Base-by-base conservation (phyloP, 1,140 invertebrate genomes). In the Eumaeus atala region DNA sequence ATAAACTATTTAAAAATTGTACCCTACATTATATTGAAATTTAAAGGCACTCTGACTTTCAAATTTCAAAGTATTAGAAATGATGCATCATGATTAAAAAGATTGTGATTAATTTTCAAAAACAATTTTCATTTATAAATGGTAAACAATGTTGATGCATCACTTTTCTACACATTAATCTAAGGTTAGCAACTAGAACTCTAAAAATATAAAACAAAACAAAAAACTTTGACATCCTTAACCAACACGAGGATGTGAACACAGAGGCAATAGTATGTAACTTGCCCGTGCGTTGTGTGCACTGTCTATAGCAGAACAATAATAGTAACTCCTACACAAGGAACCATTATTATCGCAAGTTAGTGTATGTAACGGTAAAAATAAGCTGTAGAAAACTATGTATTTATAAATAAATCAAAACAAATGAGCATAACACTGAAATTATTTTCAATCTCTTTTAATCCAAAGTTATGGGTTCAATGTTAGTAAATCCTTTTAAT, bases 171-270 rank as follows among this genome's bases (percentile, higher is more conserved):
- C 33, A 33, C 21, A 48, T 65, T 62, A 56, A 49, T 54, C 61
- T 64, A 70, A 56, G 59, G 66, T 73, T 68, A 73, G 63, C 66
- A 28, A 60, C 59, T 61, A 57, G 51, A 61, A 70, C 40, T 52
- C 59, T 66, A 63, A 66, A 64, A 61, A 59, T 56, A 38, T 53
- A 64, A 67, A 61, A 70, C 63, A 61, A 54, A 48, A 61, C 44
- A 55, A 49, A n/a, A 42, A 38, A 53, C 38, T 28, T 38, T 28
- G 36, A 40, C 37, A 36, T 42, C 18, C 17, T 21, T 40, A 34
- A 14, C 40, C 5, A 42, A 52, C n/a, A 21, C 28, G 17, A 42
- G 51, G 51, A 53, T 44, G 38, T 53, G 14, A 10, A 38, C 38
- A 40, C 21, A 28, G 18, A 9, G 21, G 37, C 51, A 34, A 10